Evolutionary conservation across 2,888 invertebrate species (phyloP).

Genomic region (Dolichopus griseipennis): DNA sequence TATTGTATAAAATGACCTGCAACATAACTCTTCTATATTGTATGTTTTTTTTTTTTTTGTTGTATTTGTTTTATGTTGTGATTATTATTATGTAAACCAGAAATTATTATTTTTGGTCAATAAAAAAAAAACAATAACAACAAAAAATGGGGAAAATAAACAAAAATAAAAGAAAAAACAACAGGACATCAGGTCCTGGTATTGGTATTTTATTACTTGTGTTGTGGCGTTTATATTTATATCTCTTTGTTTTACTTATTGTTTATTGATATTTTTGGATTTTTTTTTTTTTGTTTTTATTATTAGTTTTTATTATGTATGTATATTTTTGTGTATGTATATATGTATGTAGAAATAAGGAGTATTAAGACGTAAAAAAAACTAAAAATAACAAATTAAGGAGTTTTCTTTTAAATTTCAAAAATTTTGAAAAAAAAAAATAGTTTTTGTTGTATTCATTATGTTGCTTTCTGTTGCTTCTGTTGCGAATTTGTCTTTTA

Average conservation of each 20-base stretch:
- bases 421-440: no score
- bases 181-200: background rate
- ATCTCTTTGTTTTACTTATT: background rate
- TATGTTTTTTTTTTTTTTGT: background rate
- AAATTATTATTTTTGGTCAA: slow-evolving; percentile 3
- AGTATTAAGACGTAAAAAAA: no score
- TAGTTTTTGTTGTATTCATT: no score
- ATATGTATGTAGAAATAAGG: no score
- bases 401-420: no score
- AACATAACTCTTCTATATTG: background rate
- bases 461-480: no score
- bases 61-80: background rate
- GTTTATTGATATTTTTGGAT: background rate
- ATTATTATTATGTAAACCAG: background rate
- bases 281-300: background rate
- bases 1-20: background rate
- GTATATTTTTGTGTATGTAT: no score
- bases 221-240: background rate
- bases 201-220: background rate
- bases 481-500: no score
- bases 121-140: background rate
- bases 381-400: no score
- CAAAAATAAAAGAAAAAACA: background rate
- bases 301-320: no score
- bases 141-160: no score